Base-by-base conservation (phyloP, 1,140 invertebrate species). In the Asbolus verrucosus region DNA sequence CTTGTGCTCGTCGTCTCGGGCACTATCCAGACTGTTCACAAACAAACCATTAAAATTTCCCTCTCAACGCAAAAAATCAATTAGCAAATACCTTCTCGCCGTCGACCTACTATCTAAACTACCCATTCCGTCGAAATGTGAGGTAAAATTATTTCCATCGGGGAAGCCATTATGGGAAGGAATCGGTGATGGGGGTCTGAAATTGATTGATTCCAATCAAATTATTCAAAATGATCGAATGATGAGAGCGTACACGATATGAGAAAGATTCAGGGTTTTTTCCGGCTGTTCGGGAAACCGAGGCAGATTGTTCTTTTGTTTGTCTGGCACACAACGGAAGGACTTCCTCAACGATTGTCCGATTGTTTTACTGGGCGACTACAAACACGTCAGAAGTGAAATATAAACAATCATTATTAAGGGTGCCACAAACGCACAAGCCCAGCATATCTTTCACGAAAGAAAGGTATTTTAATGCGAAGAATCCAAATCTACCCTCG, bases 281-380 rank as follows among this genome's bases (percentile, higher is more conserved):
- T 98, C 95, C 1, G 96, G 96, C 75, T 94, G 92, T 76, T 96
- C 93, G 4, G 94, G 93, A 83, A 95, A 96, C 77, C 92, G 86
- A 70, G 94, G 94, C 76, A 95, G 85, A 78, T 88, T 89, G 72
- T 90, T 88, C 75, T 90, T 89, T 71, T 87, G 86, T 79, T 94
- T 94, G 76, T 95, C 93, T 24, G 96, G 97, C 71, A 98, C 95
- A 84, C 97, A 98, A 75, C 95, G 91, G 80, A 99, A 96, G 71
- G 96, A 98, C 81, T 98, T 98, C 73, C 96, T 89, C 69, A 99
- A 85, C 8, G 96, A 96, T 84, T 97, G 95, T 33, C 96, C 94
- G 73, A 99, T 93, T 80, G 93, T 92, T 82, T 93, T 93, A 77
- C 90, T 93, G 6, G 92, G 92, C 24, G 92, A 93, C 78, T 80